Base-by-base conservation (phyloP, 2,888 invertebrate species). In the Oxystoma pomonae region DNA sequence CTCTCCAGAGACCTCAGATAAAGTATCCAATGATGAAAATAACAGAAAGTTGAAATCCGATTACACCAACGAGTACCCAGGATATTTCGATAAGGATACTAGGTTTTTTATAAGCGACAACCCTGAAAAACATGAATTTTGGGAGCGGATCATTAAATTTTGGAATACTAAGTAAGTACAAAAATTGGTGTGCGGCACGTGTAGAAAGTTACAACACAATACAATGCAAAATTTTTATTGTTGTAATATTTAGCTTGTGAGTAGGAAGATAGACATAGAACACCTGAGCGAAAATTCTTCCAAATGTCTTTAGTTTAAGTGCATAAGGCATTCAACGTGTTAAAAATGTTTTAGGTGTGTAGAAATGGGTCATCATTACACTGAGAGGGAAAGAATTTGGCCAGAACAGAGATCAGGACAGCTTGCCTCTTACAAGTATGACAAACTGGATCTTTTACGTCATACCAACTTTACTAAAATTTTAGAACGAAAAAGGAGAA, bases 11-110 rank as follows among this genome's bases (percentile, higher is more conserved):
- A 57, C 61, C 59, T 62, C 18, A 53, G 64, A 66, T 62, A 64
- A 62, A 35, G 62, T 64, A 60, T 35, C 58, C 21, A 64, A 64
- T 51, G 59, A 55, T 64, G 62, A 63, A 61, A 62, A 64, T 62
- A 66, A 66, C 66, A 66, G 62, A 64, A 62, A 60, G 57, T 20
- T 57, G 3, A 65, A 67, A 67, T 57, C 60, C 57, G 63, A 67
- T 67, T 67, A 63, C 59, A 55, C 61, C 57, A 52, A 67, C 51
- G 61, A 63, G 53, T 63, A 67, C 63, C 67, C 67, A 59, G 51
- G 62, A 58, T 63, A 67, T 62, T 67, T 65, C 59, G 59, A 17
- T 22, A 22, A 63, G 61, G 60, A 64, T 57, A 60, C 55, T 56
- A 57, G 2, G 59, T 59, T 60, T 59, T 66, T 59, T 18, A 20